Evolutionary conservation across 2,888 invertebrate genomes (phyloP).

Genomic region (Poecilus cupreus): DNA sequence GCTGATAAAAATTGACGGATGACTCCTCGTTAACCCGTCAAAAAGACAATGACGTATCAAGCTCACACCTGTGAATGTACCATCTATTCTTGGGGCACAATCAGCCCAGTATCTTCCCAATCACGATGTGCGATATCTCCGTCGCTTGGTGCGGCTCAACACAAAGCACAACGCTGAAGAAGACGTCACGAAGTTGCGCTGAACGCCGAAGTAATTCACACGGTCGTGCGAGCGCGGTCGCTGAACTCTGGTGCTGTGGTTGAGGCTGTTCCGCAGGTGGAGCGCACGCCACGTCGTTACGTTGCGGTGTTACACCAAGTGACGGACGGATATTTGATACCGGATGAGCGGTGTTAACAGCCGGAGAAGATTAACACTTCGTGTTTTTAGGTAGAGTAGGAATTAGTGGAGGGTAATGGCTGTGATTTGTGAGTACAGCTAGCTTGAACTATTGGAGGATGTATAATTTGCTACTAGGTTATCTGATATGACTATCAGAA

Average conservation of each 20-base stretch:
- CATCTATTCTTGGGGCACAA: not conserved
- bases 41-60: no score
- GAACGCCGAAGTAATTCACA: constrained; percentile 51
- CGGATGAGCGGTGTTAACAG: constrained; percentile 9
- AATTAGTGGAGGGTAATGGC: no score
- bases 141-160: not conserved
- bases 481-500: no score
- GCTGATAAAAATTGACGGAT: no score
- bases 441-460: no score
- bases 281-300: not conserved
- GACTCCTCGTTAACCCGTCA: no score
- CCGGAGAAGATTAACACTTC: constrained; percentile 15
- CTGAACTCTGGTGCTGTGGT: constrained; percentile 10
- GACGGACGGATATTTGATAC: constrained; percentile 38
- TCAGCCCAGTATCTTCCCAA: not conserved
- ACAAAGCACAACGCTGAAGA: constrained; percentile 28
- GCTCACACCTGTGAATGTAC: not conserved
- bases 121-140: not conserved
- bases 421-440: no score
- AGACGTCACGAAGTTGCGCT: constrained; percentile 39
- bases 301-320: not conserved
- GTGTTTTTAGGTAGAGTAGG: not conserved
- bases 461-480: no score
- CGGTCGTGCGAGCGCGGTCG: constrained; percentile 45
- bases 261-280: constrained; percentile 29